Percentiles rank a stretch among this genome's conserved stretches.
Evolutionary conservation across 1,140 invertebrate genomes (phyloP).

Genomic region (Wiebesia pumilae): DNA sequence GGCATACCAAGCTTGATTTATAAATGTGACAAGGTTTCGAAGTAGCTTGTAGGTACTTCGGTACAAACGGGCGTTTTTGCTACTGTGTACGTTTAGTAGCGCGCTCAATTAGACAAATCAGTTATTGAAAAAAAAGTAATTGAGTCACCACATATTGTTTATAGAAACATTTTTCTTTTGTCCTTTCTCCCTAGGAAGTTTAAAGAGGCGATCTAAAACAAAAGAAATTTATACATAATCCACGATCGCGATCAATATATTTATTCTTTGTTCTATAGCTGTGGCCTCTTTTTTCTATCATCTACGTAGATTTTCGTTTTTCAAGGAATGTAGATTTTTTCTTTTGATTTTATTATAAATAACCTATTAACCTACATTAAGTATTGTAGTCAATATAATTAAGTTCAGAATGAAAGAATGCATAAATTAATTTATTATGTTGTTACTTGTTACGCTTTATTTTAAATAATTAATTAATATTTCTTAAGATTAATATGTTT

Average conservation of each 20-base stretch:
- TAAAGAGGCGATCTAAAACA: neutral
- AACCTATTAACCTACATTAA: neutral
- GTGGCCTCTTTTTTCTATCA: neutral
- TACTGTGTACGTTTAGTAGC: neutral
- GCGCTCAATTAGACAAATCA: slow-evolving; percentile 5
- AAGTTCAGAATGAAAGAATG: neutral
- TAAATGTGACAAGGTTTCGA: slow-evolving; percentile 25
- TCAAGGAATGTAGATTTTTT: neutral
- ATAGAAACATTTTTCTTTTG: slow-evolving; percentile 2
- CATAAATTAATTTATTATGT: neutral
- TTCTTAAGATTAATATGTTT: neutral
- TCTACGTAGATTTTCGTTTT: neutral
- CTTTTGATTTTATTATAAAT: neutral
- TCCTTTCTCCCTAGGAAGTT: slow-evolving; percentile 12
- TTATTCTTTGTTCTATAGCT: neutral
- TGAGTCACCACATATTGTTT: neutral
- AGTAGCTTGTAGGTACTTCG: neutral
- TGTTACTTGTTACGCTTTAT: neutral
- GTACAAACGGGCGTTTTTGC: neutral
- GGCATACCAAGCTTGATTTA: neutral
- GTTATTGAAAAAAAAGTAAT: slow-evolving; percentile 21
- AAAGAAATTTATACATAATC: slow-evolving; percentile 5
- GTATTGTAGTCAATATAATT: neutral
- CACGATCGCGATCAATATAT: neutral
- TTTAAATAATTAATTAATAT: neutral